Evolutionary conservation across 2,888 invertebrate species (phyloP), one percentile per base, ranked within the genome.

Genomic region (Ophraella communa): DNA sequence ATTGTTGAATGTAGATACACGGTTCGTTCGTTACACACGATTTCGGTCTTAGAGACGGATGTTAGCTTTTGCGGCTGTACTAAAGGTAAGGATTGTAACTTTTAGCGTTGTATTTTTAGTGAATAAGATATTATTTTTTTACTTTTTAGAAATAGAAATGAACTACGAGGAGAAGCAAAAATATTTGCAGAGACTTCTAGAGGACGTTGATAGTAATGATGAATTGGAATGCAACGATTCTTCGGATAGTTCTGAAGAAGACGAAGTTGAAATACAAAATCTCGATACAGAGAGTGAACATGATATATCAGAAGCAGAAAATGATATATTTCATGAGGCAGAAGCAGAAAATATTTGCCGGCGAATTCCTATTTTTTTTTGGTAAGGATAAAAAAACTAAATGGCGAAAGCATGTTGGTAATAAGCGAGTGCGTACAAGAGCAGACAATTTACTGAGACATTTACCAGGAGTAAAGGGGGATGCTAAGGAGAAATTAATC

Each of bases 101-200:
- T 1, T 4, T 27, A 27, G 27, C n/a, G 21, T 45, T 45, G 21
- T n/a, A 4, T 8, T 24, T 24, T 11, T 11, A 33, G 11, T 24
- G 24, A 24, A 24, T 24, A 24, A 33, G 11, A 33, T 33, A 33
- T 33, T 33, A 11, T 11, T 33, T 33, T 4, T 33, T 33, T 33
- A n/a, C n/a, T 11, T 11, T 11, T 11, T 33, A 27, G 27, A 4
- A 27, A 27, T 27, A 27, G 27, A 27, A 27, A 27, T 27, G 27
- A 27, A 27, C 27, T 11, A 33, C 33, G 10, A 33, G 11, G 33
- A 33, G 5, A 11, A 33, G 33, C 33, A 24, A 58, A 49, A 53
- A 52, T 53, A 53, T 33, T 53, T 53, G 53, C 53, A 53, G 53
- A 35, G 21, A 53, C 33, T 52, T 35, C 11, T 17, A 53, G 33